Evolutionary conservation across 2,113 vertebrate genomes (phyloP).

Genomic region (Fukomys damarensis): DNA sequence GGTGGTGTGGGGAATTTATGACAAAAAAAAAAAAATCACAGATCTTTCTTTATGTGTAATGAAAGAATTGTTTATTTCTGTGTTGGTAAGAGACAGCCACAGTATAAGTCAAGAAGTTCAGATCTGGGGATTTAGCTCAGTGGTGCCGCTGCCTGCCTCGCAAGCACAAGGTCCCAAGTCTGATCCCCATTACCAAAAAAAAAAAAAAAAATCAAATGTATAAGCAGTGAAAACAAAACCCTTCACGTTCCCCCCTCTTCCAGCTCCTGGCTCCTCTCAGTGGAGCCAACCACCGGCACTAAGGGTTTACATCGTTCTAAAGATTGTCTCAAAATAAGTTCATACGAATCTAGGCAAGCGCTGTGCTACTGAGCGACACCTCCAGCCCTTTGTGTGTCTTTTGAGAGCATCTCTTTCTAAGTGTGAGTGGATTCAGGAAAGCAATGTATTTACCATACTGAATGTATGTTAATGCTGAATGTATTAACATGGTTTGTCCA

Average conservation of each 20-base stretch:
- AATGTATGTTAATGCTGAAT: neutral
- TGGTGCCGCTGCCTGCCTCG: too few species aligned
- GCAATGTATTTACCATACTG: neutral
- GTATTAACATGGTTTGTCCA: neutral
- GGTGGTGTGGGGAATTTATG: neutral
- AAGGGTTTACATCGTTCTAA: neutral
- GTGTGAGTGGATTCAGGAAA: neutral
- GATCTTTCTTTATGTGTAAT: neutral
- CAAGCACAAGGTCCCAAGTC: too few species aligned
- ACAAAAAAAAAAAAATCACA: neutral
- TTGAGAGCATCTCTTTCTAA: constrained; percentile 33
- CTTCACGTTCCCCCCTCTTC: too few species aligned
- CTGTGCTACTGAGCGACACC: neutral
- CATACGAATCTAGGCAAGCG: neutral
- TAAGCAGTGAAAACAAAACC: neutral
- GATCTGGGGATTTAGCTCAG: too few species aligned
- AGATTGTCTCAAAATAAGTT: neutral
- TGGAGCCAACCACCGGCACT: neutral
- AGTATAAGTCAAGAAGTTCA: neutral
- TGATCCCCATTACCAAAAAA: too few species aligned
- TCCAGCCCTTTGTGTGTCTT: neutral
- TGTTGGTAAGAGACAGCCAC: neutral
- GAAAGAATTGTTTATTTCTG: neutral
- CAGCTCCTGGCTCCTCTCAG: neutral
- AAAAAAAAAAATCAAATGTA: too few species aligned